Base-by-base conservation (phyloP, 2,113 vertebrate genomes). In the Macroglossus sobrinus region DNA sequence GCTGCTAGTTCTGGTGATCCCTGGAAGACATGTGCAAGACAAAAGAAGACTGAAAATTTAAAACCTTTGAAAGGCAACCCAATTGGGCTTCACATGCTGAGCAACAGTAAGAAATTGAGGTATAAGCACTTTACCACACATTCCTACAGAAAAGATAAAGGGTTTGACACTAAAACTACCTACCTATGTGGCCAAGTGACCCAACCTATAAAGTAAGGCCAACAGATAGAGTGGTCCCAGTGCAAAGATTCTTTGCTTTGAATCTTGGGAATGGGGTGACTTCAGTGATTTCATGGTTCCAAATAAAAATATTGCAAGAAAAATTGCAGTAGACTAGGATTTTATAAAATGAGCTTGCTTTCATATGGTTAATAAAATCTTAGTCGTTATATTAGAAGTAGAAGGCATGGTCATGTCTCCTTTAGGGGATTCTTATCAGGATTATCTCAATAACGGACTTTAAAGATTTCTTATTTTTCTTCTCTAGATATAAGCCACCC, bases 1-100 rank as follows among this genome's bases (percentile, higher is more conserved):
- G 95, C 98, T 91, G 61, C 92, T 50, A 97, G 98, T 87, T 97
- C 98, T 0, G 99, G 99, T 61, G 95, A 96, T 89, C 85, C 88
- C 28, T 80, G 99, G 98, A 99, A 99, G 97, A 99, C 99, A 0
- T 99, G 99, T 12, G 98, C 99, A 66, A 99, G 99, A 97, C 95
- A 98, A 96, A 95, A 97, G 40, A 99, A 98, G 98, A 95, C 86
- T 93, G 98, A 98, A 82, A 72, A 97, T 94, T 98, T 98, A 94
- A 98, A 96, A 96, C 94, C 98, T 97, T 93, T 99, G 47, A 99
- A 98, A 98, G 99, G 99, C 96, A 99, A 98, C 1, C 57, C 99
- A 71, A 95, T 98, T 82, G 99, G 99, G 95, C 97, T 99, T 97
- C 99, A 98, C 98, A 99, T 99, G 99, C 98, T 99, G 97, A 98